phyloP scores from a whole-genome alignment of 1,140 invertebrate species.

The Hyles euphorbiae region DNA sequence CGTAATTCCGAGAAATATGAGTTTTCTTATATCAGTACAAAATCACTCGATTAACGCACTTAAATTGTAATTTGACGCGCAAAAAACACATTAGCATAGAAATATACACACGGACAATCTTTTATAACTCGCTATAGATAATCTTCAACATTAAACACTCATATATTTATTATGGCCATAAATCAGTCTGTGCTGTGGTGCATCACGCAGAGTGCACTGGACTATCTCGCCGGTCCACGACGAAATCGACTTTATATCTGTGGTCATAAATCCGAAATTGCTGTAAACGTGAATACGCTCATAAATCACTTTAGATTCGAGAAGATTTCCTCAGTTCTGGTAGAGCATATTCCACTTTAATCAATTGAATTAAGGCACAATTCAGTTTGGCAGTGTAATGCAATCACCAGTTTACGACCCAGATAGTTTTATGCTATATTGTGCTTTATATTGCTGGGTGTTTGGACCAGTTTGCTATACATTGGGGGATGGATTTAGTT shows the following conservation, averaged over 20 bases:
- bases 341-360: neutral
- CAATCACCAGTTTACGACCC: slow-evolving; percentile 1
- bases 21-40: too few species aligned
- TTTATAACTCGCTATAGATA: slow-evolving; percentile 28
- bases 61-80: neutral
- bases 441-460: neutral
- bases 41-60: too few species aligned
- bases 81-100: slow-evolving; percentile 19
- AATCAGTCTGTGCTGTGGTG: slow-evolving; percentile 15
- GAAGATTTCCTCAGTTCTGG: too few species aligned
- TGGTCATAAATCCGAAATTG: neutral
- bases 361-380: neutral
- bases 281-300: neutral
- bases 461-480: too few species aligned
- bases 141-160: slow-evolving; percentile 28
- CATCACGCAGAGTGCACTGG: slow-evolving; percentile 15
- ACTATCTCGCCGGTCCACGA: neutral
- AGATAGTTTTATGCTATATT: neutral
- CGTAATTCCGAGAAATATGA: too few species aligned
- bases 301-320: slow-evolving; percentile 3
- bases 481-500: too few species aligned
- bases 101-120: slow-evolving; percentile 18
- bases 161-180: slow-evolving; percentile 27
- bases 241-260: neutral
- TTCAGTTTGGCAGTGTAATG: neutral